Evolutionary conservation across 2,113 vertebrate species (phyloP), one percentile per base, ranked within the genome.

Genomic region (Actinemys pallida): DNA sequence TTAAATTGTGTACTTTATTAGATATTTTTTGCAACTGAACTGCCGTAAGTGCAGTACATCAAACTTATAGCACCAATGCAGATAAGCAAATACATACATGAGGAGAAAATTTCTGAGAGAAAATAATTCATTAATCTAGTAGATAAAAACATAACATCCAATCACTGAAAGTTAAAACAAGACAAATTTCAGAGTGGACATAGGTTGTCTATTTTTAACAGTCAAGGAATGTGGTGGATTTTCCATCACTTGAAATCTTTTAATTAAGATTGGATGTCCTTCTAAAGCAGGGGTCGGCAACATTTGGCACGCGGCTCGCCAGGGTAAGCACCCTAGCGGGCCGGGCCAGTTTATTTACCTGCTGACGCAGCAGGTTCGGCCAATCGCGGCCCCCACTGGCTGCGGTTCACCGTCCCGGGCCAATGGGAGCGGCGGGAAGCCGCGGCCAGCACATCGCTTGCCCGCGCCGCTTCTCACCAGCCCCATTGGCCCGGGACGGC

Each of bases 211-310:
- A 54, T 53, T 24, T 75, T 88, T 42, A 78, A 39, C 10, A 85
- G 50, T 8, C 50, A 59, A 81, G 65, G 65, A 95, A 95, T 47
- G 72, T 14, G 69, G 45, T 35, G 91, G 42, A 80, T 76, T 83
- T 81, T 83, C 27, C 8, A 24, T 90, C 13, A 83, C 88, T 92
- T 93, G 47, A 91, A 83, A 88, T 91, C 86, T 93, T 96, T 91
- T 96, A 92, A 97, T 97, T 93, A 96, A 87, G 65, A 88, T 4
- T 94, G 53, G 5, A 83, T 97, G 79, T 54, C 86, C 91, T 54
- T 90, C 83, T 52, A 62, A 87, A 92, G 87, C 75, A 92, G 39
- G 39, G 39, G 39, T 42, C 39, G 39, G 39, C 39, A 42, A 42
- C 39, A 4, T 42, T 42, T 42, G 4, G 39, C 39, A 42, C 4